These are phyloP conservation scores for Eulemur albifrons DNA, from an alignment of 2,797 vertebrate species.

Conservation along the genomic window DNA sequence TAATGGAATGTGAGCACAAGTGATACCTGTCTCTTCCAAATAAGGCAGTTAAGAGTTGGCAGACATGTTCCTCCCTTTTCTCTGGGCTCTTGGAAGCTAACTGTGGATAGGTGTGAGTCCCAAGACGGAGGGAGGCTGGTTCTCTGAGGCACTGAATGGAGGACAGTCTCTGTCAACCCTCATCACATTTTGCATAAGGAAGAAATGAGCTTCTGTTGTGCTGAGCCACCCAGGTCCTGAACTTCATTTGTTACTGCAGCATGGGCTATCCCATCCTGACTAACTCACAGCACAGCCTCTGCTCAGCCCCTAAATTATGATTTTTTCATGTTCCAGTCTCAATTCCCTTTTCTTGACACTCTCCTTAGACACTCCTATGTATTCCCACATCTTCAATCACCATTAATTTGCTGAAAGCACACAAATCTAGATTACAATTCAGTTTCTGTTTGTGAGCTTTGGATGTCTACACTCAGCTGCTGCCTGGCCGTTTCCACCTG, in stretches of 20 bases:
- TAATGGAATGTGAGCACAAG: too few relatives aligned
- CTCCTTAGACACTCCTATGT: rapidly evolving
- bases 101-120: background rate
- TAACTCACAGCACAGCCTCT: background rate
- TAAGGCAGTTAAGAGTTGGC: background rate
- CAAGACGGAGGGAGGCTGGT: background rate
- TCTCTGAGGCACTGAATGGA: background rate
- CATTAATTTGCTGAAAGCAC: background rate
- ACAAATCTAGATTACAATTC: too few relatives aligned
- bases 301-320: rapidly evolving
- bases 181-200: background rate
- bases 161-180: background rate
- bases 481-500: background rate
- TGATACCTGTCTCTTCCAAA: background rate
- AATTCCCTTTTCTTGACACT: background rate
- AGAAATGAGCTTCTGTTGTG: background rate
- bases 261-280: background rate
- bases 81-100: background rate
- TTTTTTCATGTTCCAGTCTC: background rate
- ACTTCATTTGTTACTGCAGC: background rate
- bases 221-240: background rate
- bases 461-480: background rate
- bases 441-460: background rate
- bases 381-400: background rate
- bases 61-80: background rate